Evolutionary conservation across 1,140 invertebrate genomes (phyloP), one percentile per base, ranked within the genome.

Genomic region (Nasonia longicornis): DNA sequence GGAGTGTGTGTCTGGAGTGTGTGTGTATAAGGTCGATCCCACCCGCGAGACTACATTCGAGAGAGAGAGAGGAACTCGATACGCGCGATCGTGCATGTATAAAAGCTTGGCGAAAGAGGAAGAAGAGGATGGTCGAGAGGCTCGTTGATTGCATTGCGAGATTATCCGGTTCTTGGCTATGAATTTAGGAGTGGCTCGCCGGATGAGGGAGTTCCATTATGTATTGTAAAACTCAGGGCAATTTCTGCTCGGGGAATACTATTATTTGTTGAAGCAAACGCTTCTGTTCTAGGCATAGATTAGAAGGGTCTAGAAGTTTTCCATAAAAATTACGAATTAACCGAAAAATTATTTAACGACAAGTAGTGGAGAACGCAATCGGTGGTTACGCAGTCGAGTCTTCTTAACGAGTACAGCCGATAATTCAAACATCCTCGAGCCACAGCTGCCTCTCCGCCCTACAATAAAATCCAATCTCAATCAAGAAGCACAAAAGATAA

Each of bases 91-190:
- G 64, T 31, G 26, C 64, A 31, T 67, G 64, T 67, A 67, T 29
- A 67, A 67, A 67, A 16, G 29, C 64, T 67, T 67, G 52, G 16
- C 69, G 38, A 42, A 42, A 42, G 38, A 42, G 69, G 22, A 71
- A 71, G 14, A 42, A 10, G 35, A 20, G 35, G 20, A 42, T 31
- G 52, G 20, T 16, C 52, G 52, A 58, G 20, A 58, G 20, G 52
- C 16, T 58, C 52, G 26, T 58, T 58, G 52, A 58, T 58, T 58
- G 52, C 52, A 58, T 58, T 58, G 20, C 52, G 7, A 58, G 14
- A 58, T 58, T 58, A 58, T 35, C 35, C 35, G 69, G 31, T n/a
- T 35, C 69, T 38, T 67, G 64, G 52, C 52, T 58, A 20, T 58
- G 52, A 58, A 58, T 58, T 58, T 58, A n/a, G 52, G 16, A 58